Percentiles rank a stretch among this genome's conserved stretches.
phyloP scores from a whole-genome alignment of 2,113 vertebrate genomes.

The Hymenochirus boettgeri region DNA sequence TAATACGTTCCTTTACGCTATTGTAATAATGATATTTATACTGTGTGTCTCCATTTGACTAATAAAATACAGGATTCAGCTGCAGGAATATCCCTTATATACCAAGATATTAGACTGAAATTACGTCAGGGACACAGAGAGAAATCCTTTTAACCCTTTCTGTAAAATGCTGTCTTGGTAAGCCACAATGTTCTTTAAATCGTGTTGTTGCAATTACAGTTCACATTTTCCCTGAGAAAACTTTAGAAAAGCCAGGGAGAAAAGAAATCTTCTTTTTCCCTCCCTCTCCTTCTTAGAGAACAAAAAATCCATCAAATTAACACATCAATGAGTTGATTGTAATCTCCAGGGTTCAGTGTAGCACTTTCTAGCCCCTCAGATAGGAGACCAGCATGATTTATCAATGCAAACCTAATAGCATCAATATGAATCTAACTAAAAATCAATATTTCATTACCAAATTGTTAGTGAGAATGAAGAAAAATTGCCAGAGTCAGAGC shows the following conservation, averaged over 20 bases:
- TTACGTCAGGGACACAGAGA: too few species aligned
- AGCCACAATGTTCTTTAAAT: conserved; percentile 47
- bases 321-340: conserved; percentile 98
- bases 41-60: too few species aligned
- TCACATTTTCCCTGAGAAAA: conserved; percentile 64
- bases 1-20: background rate
- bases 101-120: conserved; percentile 11
- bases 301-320: conserved; percentile 97
- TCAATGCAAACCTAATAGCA: conserved; percentile 99
- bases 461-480: conserved; percentile 99
- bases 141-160: conserved; percentile 29
- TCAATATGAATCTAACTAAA: conserved; percentile 99
- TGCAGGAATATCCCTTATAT: too few species aligned
- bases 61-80: too few species aligned
- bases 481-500: conserved; percentile 89
- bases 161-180: conserved; percentile 44
- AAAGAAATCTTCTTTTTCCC: conserved; percentile 65
- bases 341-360: conserved; percentile 87
- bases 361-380: conserved; percentile 80
- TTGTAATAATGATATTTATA: conserved; percentile 50
- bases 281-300: conserved; percentile 79
- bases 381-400: conserved; percentile 95
- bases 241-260: conserved; percentile 61
- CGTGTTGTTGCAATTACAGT: conserved; percentile 54
- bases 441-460: conserved; percentile 99